A percentile compares a stretch with the other conserved stretches of the same genome.
These are phyloP conservation scores for Salvelinus sp. DNA, from an alignment of 2,113 vertebrate genomes.

Conservation along the genomic window DNA sequence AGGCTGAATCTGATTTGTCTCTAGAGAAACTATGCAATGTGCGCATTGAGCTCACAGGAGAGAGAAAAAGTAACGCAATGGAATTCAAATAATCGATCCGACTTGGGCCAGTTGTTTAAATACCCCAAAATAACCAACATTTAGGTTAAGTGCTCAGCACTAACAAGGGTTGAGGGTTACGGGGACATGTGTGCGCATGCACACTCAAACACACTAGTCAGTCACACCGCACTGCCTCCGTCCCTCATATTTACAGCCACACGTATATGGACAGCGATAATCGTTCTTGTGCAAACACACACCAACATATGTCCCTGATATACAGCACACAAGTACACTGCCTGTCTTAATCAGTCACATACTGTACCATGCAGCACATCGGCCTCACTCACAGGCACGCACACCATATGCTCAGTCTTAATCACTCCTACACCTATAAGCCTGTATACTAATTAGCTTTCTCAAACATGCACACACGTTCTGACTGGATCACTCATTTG, in stretches of 20 bases:
- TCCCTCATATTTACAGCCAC: constrained; percentile 5
- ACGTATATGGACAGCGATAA: constrained; percentile 19
- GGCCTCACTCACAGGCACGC: not conserved
- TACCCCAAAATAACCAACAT: too few relatives aligned
- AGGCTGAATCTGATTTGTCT: too few relatives aligned
- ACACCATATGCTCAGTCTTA: not conserved
- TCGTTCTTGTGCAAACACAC: not conserved
- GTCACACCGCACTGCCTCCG: not conserved
- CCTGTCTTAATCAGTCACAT: not conserved
- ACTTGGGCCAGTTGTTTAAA: too few relatives aligned
- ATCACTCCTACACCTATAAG: not conserved
- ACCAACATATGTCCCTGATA: not conserved
- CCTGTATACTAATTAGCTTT: too few relatives aligned
- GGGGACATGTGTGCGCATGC: not conserved
- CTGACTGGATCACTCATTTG: too few relatives aligned
- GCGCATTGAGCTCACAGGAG: too few relatives aligned
- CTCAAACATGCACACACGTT: too few relatives aligned
- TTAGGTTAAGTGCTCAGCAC: too few relatives aligned
- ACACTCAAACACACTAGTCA: too few relatives aligned
- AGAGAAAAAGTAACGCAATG: too few relatives aligned
- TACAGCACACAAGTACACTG: not conserved
- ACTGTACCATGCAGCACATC: not conserved
- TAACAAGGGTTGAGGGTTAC: not conserved
- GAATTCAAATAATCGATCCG: too few relatives aligned
- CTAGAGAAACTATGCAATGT: too few relatives aligned